phyloP scores from a whole-genome alignment of 2,797 vertebrate species.

The Gobio occitaniae region DNA sequence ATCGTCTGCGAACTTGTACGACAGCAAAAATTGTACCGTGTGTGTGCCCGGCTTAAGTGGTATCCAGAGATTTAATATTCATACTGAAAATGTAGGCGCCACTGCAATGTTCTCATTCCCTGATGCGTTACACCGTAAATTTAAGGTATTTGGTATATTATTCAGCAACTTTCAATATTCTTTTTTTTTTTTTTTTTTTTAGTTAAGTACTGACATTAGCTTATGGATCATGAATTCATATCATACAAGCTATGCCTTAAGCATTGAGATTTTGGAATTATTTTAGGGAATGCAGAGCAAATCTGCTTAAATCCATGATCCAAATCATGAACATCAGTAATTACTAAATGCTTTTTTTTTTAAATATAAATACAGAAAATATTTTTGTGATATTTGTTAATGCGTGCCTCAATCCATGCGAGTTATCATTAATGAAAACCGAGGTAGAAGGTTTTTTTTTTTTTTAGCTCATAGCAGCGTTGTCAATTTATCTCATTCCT shows the following conservation, averaged over 20 bases:
- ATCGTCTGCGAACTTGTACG: background rate
- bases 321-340: background rate
- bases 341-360: background rate
- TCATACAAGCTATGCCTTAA: background rate
- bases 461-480: background rate
- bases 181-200: background rate
- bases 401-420: background rate
- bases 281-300: background rate
- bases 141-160: background rate
- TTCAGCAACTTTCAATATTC: background rate
- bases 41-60: background rate
- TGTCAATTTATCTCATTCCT: slow-evolving; percentile 33
- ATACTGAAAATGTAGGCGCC: background rate
- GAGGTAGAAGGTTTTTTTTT: background rate
- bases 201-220: background rate
- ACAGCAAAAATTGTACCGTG: background rate
- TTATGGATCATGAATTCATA: background rate
- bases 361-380: background rate
- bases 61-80: background rate
- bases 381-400: background rate
- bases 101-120: background rate
- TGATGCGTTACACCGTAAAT: background rate
- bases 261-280: background rate
- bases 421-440: too few species aligned
- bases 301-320: background rate